phyloP scores from a whole-genome alignment of 2,888 invertebrate species.

The Eledona agricola region DNA sequence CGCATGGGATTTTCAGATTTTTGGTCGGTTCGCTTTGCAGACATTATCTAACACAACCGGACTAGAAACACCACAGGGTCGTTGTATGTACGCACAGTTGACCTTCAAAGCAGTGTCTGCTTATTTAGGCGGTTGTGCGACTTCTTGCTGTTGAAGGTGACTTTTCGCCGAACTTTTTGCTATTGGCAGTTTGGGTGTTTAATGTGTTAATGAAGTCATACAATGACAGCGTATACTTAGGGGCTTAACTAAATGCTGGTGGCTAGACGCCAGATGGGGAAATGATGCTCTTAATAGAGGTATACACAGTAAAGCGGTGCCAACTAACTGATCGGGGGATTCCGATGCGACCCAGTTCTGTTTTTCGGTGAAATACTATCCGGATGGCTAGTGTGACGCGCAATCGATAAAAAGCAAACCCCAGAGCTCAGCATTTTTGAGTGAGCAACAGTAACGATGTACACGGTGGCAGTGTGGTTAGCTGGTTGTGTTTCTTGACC shows the following conservation, averaged over 20 bases:
- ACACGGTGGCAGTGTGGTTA: conserved; percentile 99
- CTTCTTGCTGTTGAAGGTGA: conserved; percentile 26
- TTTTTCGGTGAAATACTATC: conserved; percentile 3
- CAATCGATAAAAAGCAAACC: conserved; percentile 18
- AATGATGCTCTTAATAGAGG: conserved; percentile 6
- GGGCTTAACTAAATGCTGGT: conserved; percentile 14
- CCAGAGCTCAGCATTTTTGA: conserved; percentile 15
- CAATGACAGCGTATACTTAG: no score
- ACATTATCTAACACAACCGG: conserved; percentile 16
- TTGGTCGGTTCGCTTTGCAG: conserved; percentile 1
- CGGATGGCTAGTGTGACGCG: conserved; percentile 16
- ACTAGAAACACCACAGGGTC: conserved; percentile 24
- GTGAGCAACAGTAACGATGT: conserved; percentile 44
- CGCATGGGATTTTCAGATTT: neutral
- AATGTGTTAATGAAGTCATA: no score
- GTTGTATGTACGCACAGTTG: conserved; percentile 22
- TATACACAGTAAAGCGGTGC: conserved; percentile 3
- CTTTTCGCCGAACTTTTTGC: conserved; percentile 8
- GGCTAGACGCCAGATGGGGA: conserved; percentile 17
- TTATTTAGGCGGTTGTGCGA: conserved; percentile 15
- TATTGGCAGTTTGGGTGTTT: no score
- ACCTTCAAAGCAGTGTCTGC: conserved; percentile 25
- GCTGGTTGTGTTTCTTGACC: conserved; percentile 91
- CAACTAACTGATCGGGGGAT: conserved; percentile 9
- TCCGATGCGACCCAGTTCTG: neutral